phyloP scores from a whole-genome alignment of 2,113 vertebrate species.

The Psittacus erithacus region DNA sequence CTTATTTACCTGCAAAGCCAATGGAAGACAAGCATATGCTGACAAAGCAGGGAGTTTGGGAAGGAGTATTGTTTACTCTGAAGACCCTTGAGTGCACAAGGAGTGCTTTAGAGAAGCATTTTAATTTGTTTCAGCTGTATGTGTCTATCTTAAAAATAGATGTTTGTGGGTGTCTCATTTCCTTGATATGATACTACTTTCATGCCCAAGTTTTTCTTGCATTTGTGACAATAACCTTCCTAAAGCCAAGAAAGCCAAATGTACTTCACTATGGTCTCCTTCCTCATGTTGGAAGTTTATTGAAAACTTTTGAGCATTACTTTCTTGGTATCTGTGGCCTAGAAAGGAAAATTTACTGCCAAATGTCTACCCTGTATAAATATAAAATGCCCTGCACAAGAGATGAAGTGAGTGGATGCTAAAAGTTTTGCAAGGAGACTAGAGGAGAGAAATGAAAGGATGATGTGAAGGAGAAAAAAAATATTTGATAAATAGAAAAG shows the following conservation, averaged over 20 bases:
- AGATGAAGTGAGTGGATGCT: background rate
- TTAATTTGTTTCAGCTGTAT: background rate
- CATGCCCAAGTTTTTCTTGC: background rate
- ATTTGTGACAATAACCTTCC: background rate
- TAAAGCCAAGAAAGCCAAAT: background rate
- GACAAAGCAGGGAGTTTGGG: background rate
- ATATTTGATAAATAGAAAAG: background rate
- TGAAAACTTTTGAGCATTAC: background rate
- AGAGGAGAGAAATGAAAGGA: background rate
- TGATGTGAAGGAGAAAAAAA: background rate
- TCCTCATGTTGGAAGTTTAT: background rate
- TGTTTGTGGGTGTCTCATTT: background rate
- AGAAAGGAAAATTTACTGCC: background rate
- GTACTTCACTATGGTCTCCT: background rate
- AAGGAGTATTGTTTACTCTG: background rate
- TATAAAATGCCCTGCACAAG: background rate
- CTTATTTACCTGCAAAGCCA: background rate
- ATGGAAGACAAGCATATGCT: background rate
- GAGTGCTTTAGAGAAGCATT: background rate
- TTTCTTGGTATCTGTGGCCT: background rate
- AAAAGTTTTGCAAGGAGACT: background rate
- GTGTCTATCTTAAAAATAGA: background rate
- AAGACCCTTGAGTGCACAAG: background rate
- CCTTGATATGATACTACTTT: background rate
- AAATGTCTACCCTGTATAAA: background rate